A percentile compares a stretch with the other conserved stretches of the same genome.
Conservation (phyloP, 53 echinoderm and acorn worm genomes). For the Holothuria scabra region DNA sequence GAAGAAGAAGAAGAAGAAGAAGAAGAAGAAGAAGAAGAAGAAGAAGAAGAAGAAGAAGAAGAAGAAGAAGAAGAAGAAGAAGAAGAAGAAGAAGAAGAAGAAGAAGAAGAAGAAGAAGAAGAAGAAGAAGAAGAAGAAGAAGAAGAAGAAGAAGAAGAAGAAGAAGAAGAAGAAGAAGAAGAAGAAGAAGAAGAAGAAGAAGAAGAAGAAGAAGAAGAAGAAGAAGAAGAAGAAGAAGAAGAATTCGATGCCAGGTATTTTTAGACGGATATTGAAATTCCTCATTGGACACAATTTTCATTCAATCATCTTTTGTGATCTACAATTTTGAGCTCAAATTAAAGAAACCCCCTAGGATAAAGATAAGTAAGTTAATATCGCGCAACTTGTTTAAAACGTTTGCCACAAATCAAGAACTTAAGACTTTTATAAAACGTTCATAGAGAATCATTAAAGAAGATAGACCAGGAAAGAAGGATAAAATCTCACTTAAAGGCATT, state of each 20-base stretch:
- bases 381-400: too few species aligned
- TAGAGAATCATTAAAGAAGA: too few species aligned
- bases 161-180: slow-evolving; percentile 16
- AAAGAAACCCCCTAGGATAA: too few species aligned
- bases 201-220: not conserved
- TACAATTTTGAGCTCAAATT: too few species aligned
- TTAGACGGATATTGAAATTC: too few species aligned
- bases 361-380: too few species aligned
- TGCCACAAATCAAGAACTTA: too few species aligned
- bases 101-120: slow-evolving; percentile 22
- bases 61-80: slow-evolving; percentile 22
- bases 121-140: slow-evolving; percentile 22
- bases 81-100: slow-evolving; percentile 22
- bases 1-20: slow-evolving; percentile 22
- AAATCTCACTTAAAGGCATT: too few species aligned
- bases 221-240: slow-evolving; percentile 22
- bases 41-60: slow-evolving; percentile 22
- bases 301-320: too few species aligned
- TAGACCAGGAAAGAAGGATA: too few species aligned
- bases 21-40: slow-evolving; percentile 22
- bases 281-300: too few species aligned
- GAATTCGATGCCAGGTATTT: not conserved
- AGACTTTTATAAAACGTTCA: too few species aligned
- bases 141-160: slow-evolving; percentile 22
- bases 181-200: not conserved